Evolutionary conservation across 2,888 invertebrate genomes (phyloP).

Genomic region (Capitulum mitella): DNA sequence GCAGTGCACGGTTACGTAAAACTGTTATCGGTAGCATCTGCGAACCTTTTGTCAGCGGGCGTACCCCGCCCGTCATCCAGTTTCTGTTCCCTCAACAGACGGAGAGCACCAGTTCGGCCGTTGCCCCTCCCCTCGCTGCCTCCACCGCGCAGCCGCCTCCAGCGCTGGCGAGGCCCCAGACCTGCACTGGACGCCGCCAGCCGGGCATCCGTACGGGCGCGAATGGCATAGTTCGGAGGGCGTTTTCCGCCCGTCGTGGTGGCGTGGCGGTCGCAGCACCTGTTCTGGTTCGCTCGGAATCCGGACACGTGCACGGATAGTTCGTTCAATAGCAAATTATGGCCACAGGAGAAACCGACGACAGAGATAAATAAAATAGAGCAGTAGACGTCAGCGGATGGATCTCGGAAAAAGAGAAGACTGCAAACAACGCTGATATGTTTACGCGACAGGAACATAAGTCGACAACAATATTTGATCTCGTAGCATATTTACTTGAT

Average conservation of each 20-base stretch:
- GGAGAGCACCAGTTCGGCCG: no score
- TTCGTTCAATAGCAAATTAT: constrained; percentile 19
- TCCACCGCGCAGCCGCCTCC: background rate
- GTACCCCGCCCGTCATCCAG: no score
- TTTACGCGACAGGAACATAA: no score
- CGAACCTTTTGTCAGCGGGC: no score
- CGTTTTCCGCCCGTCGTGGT: background rate
- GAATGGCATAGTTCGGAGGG: background rate
- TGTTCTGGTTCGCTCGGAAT: background rate
- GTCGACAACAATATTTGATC: no score
- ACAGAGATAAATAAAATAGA: constrained; percentile 14
- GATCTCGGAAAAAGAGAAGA: background rate
- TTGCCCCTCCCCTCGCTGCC: background rate
- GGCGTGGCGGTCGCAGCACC: background rate
- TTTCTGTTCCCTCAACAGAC: no score
- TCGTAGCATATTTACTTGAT: no score
- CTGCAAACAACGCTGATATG: background rate
- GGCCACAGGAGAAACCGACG: background rate
- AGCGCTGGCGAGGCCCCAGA: background rate
- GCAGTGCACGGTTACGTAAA: no score
- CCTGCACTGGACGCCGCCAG: background rate
- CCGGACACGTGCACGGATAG: background rate
- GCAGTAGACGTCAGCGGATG: background rate
- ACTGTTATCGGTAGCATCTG: no score
- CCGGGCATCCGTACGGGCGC: background rate